Percentiles rank a stretch among this genome's conserved stretches.
These are phyloP conservation scores for Drosophila persimilis DNA, from an alignment of 1,140 invertebrate species.

Conservation along the genomic window DNA sequence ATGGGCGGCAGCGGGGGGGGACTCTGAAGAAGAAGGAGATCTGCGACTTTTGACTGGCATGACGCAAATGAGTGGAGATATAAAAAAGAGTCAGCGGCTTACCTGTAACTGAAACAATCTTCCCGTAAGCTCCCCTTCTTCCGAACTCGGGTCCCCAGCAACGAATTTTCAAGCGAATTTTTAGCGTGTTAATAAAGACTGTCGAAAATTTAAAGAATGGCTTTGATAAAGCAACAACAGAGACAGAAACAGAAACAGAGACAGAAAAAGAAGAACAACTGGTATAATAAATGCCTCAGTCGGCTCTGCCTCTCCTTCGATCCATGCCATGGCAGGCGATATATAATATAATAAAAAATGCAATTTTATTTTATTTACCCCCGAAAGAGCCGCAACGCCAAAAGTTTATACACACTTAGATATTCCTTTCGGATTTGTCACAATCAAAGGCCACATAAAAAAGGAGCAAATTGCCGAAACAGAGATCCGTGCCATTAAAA, in stretches of 20 bases:
- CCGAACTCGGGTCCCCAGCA: conserved; percentile 15
- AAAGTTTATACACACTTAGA: conserved; percentile 18
- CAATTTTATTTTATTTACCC: conserved; percentile 58
- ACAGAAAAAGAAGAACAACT: conserved; percentile 55
- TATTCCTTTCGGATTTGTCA: conserved; percentile 12
- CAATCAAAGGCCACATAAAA: conserved; percentile 12
- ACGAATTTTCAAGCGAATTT: conserved; percentile 60
- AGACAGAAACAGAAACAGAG: conserved; percentile 8
- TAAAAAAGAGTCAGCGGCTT: conserved; percentile 41
- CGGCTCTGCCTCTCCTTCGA: not conserved
- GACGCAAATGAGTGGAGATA: conserved; percentile 68
- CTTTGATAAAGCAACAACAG: conserved; percentile 54
- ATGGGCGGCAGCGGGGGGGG: not conserved
- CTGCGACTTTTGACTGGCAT: conserved; percentile 57
- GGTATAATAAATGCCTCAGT: conserved; percentile 51
- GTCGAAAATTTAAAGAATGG: conserved; percentile 73
- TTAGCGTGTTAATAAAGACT: conserved; percentile 69
- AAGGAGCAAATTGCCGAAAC: conserved; percentile 6
- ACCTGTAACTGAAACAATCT: conserved; percentile 65
- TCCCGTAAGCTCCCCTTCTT: not conserved
- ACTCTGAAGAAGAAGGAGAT: conserved; percentile 20
- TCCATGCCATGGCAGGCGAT: not conserved
- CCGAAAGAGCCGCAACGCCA: conserved; percentile 12
- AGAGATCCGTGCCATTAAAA: conserved; percentile 1
- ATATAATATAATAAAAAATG: conserved; percentile 53